phyloP scores from a whole-genome alignment of 2,888 invertebrate genomes.

The Acheta domesticus region DNA sequence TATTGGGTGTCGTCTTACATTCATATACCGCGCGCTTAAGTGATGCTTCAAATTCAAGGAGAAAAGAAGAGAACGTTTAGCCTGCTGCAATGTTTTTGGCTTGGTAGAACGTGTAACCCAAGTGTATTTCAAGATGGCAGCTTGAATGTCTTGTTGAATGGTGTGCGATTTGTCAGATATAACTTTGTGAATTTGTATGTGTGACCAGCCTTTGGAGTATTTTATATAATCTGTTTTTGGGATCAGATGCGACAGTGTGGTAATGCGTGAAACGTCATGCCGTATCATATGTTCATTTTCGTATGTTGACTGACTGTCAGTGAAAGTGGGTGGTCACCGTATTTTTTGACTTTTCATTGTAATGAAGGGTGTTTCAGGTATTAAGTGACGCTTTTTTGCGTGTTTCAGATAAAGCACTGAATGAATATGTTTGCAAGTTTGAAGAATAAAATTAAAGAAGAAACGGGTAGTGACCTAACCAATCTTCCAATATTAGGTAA shows the following conservation, averaged over 20 bases:
- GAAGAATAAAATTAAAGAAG: conserved; percentile 85
- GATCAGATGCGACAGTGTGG: not conserved
- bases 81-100: too few relatives aligned
- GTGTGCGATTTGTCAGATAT: not conserved
- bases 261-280: not conserved
- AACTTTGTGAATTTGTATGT: not conserved
- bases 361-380: not conserved
- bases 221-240: not conserved
- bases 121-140: conserved; percentile 9
- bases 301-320: not conserved
- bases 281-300: not conserved
- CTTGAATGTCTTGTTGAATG: not conserved
- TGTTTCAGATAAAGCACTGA: not conserved
- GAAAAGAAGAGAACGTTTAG: too few relatives aligned
- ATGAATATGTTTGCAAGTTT: conserved; percentile 76
- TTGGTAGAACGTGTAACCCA: not conserved
- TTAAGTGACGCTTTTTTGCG: not conserved
- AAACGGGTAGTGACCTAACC: conserved; percentile 77
- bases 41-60: too few relatives aligned
- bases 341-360: not conserved
- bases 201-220: not conserved
- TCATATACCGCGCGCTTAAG: too few relatives aligned
- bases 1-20: too few relatives aligned
- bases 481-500: conserved; percentile 36
- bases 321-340: not conserved